These are phyloP conservation scores for Neotoma lepida DNA, from an alignment of 2,113 vertebrate genomes.

Conservation along the genomic window DNA sequence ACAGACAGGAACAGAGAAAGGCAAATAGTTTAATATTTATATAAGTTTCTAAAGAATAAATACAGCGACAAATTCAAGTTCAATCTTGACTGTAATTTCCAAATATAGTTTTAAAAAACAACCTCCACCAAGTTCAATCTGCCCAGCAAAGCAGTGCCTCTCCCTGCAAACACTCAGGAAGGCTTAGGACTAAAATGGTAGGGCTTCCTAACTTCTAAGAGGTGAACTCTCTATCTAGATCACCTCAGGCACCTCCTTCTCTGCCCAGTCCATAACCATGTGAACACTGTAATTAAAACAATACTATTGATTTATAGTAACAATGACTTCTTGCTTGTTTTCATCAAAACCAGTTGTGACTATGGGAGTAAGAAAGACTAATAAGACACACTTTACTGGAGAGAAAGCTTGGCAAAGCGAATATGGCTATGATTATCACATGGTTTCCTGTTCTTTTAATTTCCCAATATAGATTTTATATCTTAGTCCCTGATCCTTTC, in stretches of 20 bases:
- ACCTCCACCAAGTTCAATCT: not conserved
- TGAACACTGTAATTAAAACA: not conserved
- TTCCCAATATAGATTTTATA: not conserved
- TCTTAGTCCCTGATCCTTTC: not conserved
- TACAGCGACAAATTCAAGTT: not conserved
- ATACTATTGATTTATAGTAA: not conserved
- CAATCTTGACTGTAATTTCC: not conserved
- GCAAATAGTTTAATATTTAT: not conserved
- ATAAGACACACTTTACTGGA: not conserved
- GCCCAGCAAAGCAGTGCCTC: not conserved
- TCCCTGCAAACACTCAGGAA: not conserved
- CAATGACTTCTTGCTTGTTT: not conserved
- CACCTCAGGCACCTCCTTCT: not conserved
- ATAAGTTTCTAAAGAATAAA: conserved; percentile 33
- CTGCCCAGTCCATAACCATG: not conserved
- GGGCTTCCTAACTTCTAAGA: not conserved
- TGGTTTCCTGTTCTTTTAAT: not conserved
- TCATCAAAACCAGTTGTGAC: not conserved
- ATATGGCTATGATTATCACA: not conserved
- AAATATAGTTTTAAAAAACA: not conserved
- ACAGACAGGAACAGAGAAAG: not conserved
- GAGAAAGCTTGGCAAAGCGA: not conserved
- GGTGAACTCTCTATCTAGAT: not conserved
- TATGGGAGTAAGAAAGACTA: not conserved
- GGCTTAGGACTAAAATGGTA: not conserved